Base-by-base conservation (phyloP, 1,140 invertebrate species). In the Trichoplusia ni region DNA sequence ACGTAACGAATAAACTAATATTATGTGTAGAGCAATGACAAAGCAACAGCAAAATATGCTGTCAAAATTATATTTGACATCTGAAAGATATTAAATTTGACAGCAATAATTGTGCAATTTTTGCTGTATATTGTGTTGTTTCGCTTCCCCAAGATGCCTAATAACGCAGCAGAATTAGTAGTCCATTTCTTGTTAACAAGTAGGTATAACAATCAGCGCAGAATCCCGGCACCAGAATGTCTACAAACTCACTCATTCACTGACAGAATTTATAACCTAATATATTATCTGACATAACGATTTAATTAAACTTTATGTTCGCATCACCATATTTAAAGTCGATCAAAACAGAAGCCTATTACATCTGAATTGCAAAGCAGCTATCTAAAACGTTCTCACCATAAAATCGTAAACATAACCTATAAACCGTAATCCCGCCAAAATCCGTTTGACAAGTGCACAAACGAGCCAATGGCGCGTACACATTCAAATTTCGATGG, bases 401-500 rank as follows among this genome's bases (percentile, higher is more conserved):
- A 33, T 53, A 35, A 37, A 38, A 27, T 51, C 23, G 46, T 56
- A 68, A 69, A 71, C 46, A 65, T 61, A 63, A 64, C 51, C 49
- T 64, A 67, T 59, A 65, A 46, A 58, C 73, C 67, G 73, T 69
- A 73, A 71, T 73, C 75, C 72, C 77, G 73, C 72, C 77, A 79
- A 82, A 79, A 73, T 49, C 62, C 68, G 73, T 73, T 56, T 81
- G 79, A 82, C 79, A 82, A 79, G 73, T 76, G 66, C 72, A 67
- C 49, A 74, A 84, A 76, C 74, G 73, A 76, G 44, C 71, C 77
- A 84, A 84, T 82, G 40, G 51, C 71, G 75, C 69, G 61, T 68
- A 64, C 64, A 81, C 82, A 87, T 89, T 87, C 84, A 84, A 89
- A 89, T 84, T 89, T 86, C 80, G 82, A 84, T 82, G 81, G 78